Conservation (phyloP, 2,797 vertebrate genomes). For the Aulostomus chinensis region DNA sequence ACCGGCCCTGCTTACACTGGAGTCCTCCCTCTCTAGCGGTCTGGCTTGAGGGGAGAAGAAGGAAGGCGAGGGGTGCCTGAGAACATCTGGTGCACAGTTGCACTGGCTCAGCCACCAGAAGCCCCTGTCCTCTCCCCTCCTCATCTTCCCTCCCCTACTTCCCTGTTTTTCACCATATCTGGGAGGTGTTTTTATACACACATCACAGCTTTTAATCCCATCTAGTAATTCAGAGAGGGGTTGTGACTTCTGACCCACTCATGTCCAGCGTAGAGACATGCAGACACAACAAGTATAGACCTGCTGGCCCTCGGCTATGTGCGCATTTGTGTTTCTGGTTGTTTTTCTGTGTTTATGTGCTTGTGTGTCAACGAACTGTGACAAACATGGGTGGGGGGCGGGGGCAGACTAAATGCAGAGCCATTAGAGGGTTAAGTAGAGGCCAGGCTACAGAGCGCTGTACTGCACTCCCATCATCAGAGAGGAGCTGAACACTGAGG, state of each 20-base stretch:
- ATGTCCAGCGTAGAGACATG: slow-evolving; percentile 59
- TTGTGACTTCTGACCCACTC: slow-evolving; percentile 74
- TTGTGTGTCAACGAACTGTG: slow-evolving; percentile 40
- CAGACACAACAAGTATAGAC: slow-evolving; percentile 78
- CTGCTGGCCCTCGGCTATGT: slow-evolving; percentile 43
- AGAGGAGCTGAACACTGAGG: slow-evolving; percentile 18
- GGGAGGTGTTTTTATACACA: slow-evolving; percentile 55
- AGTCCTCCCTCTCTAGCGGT: slow-evolving; percentile 58
- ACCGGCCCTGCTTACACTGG: slow-evolving; percentile 39
- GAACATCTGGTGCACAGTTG: slow-evolving; percentile 85
- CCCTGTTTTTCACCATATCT: slow-evolving; percentile 43
- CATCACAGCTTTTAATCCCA: slow-evolving; percentile 79
- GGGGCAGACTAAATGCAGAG: slow-evolving; percentile 46
- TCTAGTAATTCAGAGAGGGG: slow-evolving; percentile 63
- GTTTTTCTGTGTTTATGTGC: slow-evolving; percentile 21
- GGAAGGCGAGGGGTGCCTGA: slow-evolving; percentile 52
- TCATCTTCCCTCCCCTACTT: slow-evolving; percentile 19
- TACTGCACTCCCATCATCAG: slow-evolving; percentile 24
- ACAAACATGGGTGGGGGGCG: slow-evolving; percentile 61
- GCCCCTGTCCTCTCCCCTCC: slow-evolving; percentile 39
- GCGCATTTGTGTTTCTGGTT: slow-evolving; percentile 27
- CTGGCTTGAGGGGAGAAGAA: slow-evolving; percentile 60
- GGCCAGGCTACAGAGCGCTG: slow-evolving; percentile 38
- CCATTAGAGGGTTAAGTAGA: slow-evolving; percentile 73
- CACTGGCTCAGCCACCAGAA: slow-evolving; percentile 68